Conservation (phyloP, 2,888 invertebrate species). For the Agrochola circellaris region DNA sequence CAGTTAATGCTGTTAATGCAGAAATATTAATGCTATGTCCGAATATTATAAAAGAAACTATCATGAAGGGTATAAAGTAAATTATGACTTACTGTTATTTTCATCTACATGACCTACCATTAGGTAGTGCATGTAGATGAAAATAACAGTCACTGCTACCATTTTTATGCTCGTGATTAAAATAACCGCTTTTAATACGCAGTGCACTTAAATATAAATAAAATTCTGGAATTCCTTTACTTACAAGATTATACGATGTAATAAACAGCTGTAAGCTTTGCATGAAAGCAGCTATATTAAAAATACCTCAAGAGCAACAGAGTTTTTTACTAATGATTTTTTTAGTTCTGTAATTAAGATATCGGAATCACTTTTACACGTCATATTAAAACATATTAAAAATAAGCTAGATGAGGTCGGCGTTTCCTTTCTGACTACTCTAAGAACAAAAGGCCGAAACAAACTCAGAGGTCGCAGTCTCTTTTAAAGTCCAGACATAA, state of each 20-base stretch:
- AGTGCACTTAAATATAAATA: background rate
- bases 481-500: no score
- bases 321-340: background rate
- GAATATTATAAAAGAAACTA: background rate
- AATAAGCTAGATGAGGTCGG: no score
- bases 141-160: background rate
- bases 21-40: background rate
- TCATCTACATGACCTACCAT: no score
- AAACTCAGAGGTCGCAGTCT: no score
- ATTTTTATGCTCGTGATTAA: background rate
- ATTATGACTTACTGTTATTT: no score
- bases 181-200: background rate
- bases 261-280: background rate
- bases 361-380: no score
- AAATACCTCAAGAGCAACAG: slow-evolving; percentile 5
- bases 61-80: no score
- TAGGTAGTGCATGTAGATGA: background rate
- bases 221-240: background rate
- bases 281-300: background rate
- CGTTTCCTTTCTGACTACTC: no score
- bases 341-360: no score
- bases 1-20: background rate
- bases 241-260: background rate
- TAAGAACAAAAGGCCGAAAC: no score
- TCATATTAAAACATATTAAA: no score